A percentile compares a stretch with the other conserved stretches of the same genome.
Conservation (phyloP, 2,888 invertebrate genomes). For the Glyphotaelius pellucidus region DNA sequence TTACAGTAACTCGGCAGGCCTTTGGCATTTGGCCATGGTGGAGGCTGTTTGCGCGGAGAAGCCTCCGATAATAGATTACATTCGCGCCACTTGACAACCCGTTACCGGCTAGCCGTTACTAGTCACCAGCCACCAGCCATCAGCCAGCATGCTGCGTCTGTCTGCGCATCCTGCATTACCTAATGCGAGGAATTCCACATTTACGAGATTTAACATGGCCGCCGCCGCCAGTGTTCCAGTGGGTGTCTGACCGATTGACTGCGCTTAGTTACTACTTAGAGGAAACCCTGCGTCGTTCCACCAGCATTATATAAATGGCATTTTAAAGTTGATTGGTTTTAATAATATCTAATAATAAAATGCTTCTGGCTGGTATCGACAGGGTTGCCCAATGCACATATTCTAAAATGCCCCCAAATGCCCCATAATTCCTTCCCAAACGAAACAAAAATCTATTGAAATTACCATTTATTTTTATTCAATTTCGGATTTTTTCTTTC, state of each 20-base stretch:
- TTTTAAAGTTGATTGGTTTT: not conserved
- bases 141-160: not conserved
- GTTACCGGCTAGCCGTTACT: not conserved
- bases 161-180: constrained; percentile 29
- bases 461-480: no score
- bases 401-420: no score
- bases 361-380: no score
- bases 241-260: not conserved
- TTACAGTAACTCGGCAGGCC: not conserved
- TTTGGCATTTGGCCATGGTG: constrained; percentile 33
- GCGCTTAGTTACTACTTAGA: not conserved
- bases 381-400: no score
- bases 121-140: not conserved
- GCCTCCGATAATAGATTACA: constrained; percentile 20
- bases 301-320: not conserved
- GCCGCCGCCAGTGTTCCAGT: not conserved
- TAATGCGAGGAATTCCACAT: constrained; percentile 27
- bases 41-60: constrained; percentile 5
- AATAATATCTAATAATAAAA: not conserved
- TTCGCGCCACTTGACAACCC: constrained; percentile 27
- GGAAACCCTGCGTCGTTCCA: not conserved
- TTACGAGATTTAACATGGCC: not conserved
- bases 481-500: no score
- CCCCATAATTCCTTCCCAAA: no score
- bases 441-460: no score